These are phyloP conservation scores for Augochlora pura DNA, from an alignment of 1,140 invertebrate genomes.

Conservation along the genomic window DNA sequence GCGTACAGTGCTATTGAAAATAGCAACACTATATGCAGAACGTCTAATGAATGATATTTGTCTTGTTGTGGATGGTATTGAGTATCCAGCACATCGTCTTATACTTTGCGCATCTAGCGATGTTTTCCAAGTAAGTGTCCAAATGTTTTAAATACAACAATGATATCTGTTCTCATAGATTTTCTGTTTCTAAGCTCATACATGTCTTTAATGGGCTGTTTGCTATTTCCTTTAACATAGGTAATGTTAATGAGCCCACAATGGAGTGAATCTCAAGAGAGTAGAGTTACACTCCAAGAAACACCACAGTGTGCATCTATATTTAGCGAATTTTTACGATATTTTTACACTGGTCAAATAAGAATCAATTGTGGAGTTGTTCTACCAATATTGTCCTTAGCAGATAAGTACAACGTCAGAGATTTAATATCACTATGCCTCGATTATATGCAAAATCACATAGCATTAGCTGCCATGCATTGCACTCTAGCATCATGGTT, in stretches of 20 bases:
- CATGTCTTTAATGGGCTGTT: not conserved
- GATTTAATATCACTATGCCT: constrained; percentile 92
- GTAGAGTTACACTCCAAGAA: constrained; percentile 91
- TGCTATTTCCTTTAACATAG: constrained; percentile 73
- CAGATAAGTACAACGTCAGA: constrained; percentile 97
- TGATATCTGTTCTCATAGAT: no score
- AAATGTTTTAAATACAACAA: no score
- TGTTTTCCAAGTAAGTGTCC: constrained; percentile 90
- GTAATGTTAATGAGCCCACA: constrained; percentile 97
- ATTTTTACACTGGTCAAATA: constrained; percentile 96
- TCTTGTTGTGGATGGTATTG: constrained; percentile 88
- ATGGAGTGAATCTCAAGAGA: constrained; percentile 94
- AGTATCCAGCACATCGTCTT: constrained; percentile 93
- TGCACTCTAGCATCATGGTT: constrained; percentile 93
- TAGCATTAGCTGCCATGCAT: constrained; percentile 89
- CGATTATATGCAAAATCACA: constrained; percentile 93
- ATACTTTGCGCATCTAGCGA: constrained; percentile 97
- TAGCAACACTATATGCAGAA: constrained; percentile 90
- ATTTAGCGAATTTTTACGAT: constrained; percentile 93
- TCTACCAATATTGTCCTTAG: constrained; percentile 91
- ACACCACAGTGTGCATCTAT: constrained; percentile 90
- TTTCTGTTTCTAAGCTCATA: not conserved
- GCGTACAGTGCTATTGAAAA: constrained; percentile 88
- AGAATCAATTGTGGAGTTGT: constrained; percentile 91
- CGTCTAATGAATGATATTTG: constrained; percentile 93